phyloP scores from a whole-genome alignment of 1,140 invertebrate species.

The Oedothorax gibbosus region DNA sequence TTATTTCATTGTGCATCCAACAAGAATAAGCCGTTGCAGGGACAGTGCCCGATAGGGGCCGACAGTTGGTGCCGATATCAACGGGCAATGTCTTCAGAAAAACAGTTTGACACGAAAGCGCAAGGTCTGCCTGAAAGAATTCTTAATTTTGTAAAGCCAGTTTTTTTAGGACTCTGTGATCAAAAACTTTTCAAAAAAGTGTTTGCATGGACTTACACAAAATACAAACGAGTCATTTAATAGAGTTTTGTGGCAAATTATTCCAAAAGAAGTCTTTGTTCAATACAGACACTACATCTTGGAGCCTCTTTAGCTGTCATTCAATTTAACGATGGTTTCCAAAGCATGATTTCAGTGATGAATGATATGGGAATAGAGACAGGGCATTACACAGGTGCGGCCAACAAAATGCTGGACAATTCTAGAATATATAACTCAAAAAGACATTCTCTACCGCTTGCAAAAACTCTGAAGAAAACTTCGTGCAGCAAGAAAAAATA shows the following conservation, averaged over 20 bases:
- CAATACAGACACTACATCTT: not conserved
- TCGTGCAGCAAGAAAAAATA: too few species aligned
- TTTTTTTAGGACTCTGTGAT: slow-evolving; percentile 10
- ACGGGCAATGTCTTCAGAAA: not conserved
- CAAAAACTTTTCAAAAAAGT: not conserved
- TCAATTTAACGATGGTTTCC: not conserved
- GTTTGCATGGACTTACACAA: slow-evolving; percentile 31
- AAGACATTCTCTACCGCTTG: too few species aligned
- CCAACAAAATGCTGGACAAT: too few species aligned
- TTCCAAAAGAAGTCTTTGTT: slow-evolving; percentile 35
- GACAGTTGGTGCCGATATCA: slow-evolving; percentile 2
- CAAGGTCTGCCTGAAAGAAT: not conserved
- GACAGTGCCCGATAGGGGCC: slow-evolving; percentile 1
- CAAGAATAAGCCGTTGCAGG: not conserved
- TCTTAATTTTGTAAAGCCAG: slow-evolving; percentile 8
- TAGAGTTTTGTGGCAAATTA: slow-evolving; percentile 1
- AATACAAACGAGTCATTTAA: slow-evolving; percentile 40
- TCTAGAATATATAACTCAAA: too few species aligned
- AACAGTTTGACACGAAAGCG: not conserved
- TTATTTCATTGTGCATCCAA: slow-evolving; percentile 8
- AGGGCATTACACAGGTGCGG: too few species aligned
- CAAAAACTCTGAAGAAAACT: too few species aligned
- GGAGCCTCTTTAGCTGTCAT: not conserved
- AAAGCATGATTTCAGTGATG: too few species aligned
- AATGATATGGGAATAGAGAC: too few species aligned